Percentiles rank a stretch among this genome's conserved stretches.
These are phyloP conservation scores for Dendrocincla tyrannina DNA, from an alignment of 2,797 vertebrate species.

Conservation along the genomic window DNA sequence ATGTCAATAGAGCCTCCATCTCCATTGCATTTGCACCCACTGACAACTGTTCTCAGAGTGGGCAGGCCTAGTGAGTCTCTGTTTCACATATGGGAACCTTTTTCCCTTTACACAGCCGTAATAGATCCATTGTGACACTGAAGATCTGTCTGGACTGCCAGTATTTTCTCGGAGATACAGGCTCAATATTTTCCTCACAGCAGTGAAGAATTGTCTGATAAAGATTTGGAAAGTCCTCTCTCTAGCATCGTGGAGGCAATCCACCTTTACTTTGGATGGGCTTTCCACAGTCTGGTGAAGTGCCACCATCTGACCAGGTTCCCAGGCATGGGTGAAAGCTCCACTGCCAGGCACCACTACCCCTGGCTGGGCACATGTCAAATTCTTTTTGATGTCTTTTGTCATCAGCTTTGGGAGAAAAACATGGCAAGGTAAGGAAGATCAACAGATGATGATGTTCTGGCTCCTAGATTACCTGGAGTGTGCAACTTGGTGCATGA, in stretches of 20 bases:
- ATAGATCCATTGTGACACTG: background rate
- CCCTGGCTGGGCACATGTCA: background rate
- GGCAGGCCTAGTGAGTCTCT: background rate
- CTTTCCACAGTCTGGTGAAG: background rate
- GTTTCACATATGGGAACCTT: background rate
- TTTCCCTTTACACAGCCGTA: background rate
- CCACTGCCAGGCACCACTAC: background rate
- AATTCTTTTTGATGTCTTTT: background rate
- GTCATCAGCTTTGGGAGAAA: background rate
- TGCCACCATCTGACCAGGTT: background rate
- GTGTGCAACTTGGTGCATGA: background rate
- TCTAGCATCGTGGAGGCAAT: background rate
- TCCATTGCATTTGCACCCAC: background rate
- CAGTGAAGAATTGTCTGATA: background rate
- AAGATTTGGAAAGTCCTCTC: background rate
- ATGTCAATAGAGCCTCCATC: background rate
- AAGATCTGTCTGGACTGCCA: background rate
- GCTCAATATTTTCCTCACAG: background rate
- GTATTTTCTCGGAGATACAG: constrained; percentile 14
- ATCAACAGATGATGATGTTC: background rate
- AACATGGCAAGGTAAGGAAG: background rate
- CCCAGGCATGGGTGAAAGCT: background rate
- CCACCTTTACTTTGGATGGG: background rate
- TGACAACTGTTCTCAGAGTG: background rate
- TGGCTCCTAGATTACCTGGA: background rate